Percentiles rank a stretch among this genome's conserved stretches.
These are phyloP conservation scores for Pseudomugil tenellus DNA, from an alignment of 2,797 vertebrate species.

Conservation along the genomic window DNA sequence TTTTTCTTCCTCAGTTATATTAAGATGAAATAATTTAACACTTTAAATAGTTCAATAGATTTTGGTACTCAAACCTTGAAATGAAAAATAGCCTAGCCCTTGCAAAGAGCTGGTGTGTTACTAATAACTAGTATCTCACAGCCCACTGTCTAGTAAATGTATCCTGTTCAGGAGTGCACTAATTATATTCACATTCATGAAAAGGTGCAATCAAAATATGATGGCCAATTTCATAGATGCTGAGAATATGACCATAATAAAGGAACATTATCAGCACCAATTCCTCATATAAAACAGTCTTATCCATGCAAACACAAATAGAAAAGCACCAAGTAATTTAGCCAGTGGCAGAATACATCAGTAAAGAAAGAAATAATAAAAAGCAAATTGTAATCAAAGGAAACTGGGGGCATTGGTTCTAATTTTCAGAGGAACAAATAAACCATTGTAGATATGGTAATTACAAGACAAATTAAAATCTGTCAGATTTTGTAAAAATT, in stretches of 20 bases:
- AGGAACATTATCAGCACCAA: background rate
- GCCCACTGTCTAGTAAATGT: background rate
- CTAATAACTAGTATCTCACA: no score
- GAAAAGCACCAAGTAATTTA: background rate
- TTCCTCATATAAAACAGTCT: background rate
- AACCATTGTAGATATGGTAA: background rate
- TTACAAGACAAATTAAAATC: background rate
- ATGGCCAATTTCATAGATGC: background rate
- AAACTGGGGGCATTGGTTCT: background rate
- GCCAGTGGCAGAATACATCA: background rate
- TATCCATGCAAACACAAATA: background rate
- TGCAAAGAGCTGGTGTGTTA: background rate
- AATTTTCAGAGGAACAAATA: background rate
- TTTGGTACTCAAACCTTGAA: background rate
- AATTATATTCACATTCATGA: background rate
- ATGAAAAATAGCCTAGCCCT: background rate
- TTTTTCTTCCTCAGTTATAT: background rate
- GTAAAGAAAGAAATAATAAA: background rate
- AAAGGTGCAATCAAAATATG: background rate
- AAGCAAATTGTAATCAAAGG: background rate
- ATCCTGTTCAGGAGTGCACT: background rate
- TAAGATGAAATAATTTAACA: background rate
- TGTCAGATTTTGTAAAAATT: no score
- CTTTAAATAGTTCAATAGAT: background rate
- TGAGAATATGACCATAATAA: background rate